Evolutionary conservation across 1,140 invertebrate species (phyloP).

Genomic region (Lordiphosa mommai): DNA sequence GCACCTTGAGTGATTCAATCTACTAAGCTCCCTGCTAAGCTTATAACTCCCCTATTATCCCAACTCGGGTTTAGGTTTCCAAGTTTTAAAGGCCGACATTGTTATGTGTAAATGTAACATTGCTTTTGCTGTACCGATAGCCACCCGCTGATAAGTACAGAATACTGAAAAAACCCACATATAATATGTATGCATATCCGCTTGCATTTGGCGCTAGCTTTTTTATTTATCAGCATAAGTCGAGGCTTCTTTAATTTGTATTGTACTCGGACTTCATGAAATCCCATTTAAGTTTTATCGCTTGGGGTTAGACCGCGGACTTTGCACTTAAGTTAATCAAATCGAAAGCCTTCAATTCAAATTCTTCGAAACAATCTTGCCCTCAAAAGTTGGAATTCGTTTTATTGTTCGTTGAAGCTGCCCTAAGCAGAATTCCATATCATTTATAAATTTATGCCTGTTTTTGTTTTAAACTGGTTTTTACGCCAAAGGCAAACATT

Average conservation of each 20-base stretch:
- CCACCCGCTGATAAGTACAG: no score
- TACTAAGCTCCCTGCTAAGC: no score
- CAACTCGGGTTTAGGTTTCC: no score
- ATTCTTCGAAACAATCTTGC: constrained; percentile 28
- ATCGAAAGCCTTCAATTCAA: constrained; percentile 4
- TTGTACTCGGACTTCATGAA: constrained; percentile 1
- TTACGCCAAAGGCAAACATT: no score
- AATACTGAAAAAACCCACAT: not conserved
- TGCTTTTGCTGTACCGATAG: no score
- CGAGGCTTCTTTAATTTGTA: not conserved
- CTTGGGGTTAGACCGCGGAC: constrained; percentile 3
- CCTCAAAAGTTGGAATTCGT: not conserved
- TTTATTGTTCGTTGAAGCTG: constrained; percentile 4
- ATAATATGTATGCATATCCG: constrained; percentile 26
- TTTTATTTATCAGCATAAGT: constrained; percentile 19
- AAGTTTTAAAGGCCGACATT: no score
- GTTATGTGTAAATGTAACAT: no score
- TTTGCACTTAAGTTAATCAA: constrained; percentile 17
- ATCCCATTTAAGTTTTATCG: constrained; percentile 2
- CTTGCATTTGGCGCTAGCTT: constrained; percentile 12
- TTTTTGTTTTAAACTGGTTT: constrained; percentile 14
- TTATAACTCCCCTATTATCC: no score
- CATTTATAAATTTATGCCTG: not conserved
- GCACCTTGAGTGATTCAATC: no score
- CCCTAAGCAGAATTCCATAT: not conserved